Evolutionary conservation across 2,797 vertebrate species (phyloP), one percentile per base, ranked within the genome.

Genomic region (Taeniopygia guttata): DNA sequence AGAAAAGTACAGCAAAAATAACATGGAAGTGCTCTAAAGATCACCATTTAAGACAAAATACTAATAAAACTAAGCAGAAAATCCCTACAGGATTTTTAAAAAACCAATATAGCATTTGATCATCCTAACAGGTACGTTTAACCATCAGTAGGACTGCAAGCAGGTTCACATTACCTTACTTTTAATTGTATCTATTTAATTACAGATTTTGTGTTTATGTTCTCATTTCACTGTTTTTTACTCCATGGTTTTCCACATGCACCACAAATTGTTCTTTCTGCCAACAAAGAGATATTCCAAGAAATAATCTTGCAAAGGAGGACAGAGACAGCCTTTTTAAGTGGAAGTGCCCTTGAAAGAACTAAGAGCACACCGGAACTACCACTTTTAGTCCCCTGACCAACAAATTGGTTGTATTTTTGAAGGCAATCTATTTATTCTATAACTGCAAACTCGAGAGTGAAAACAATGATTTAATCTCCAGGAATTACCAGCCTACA

Each of bases 11-110:
- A 43, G 10, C 0, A 8, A 55, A 75, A 77, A 46, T 27, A 23
- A 66, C 20, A 46, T 22, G 3, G 0, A 72, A 58, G 1, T 10
- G 5, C 13, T 38, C 11, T 13, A 8, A 3, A 36, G 10, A 46
- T 4, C 19, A 59, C 7, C 11, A 62, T 22, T 62, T 14, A 30
- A 36, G 25, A 7, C 10, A 49, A 11, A 63, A 52, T 4, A n/a
- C 4, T 59, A 60, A 13, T 26, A 70, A 60, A 72, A 40, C 4
- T 29, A 78, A 68, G 4, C 3, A 68, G 43, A 38, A 87, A 89
- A 42, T 10, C 1, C 5, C 8, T 11, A 36, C 3, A 8, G 1
- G 2, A 1, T 18, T 70, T 68, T 59, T 27, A 3, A 0, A 4
- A 43, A 51, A 20, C 0, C 48, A 32, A 8, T 14, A 22, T 0